Percentiles rank a stretch among this genome's conserved stretches.
Conservation (phyloP, 2,797 vertebrate genomes). For the Clarias fuscus region DNA sequence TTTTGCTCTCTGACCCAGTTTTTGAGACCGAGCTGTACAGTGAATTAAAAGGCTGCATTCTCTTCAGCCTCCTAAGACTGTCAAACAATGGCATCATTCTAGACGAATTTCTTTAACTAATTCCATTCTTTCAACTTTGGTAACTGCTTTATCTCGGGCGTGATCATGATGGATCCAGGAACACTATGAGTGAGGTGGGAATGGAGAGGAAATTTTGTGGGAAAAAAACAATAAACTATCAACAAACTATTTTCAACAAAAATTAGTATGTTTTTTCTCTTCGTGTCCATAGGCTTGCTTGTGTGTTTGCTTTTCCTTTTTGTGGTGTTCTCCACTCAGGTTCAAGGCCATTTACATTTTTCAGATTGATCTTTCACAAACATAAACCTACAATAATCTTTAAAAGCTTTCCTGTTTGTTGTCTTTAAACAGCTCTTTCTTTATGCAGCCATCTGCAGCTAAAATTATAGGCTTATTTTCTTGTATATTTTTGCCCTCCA, state of each 20-base stretch:
- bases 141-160: too few species aligned
- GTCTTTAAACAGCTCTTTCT: background rate
- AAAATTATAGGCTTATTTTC: slow-evolving; percentile 27
- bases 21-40: slow-evolving; percentile 14
- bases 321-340: background rate
- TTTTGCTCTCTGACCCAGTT: slow-evolving; percentile 15
- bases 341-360: too few species aligned
- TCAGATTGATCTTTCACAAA: too few species aligned
- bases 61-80: slow-evolving; percentile 24
- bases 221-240: too few species aligned
- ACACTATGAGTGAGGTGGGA: too few species aligned
- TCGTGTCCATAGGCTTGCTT: background rate
- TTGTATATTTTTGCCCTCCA: slow-evolving; percentile 25
- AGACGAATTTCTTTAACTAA: background rate
- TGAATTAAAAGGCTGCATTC: slow-evolving; percentile 38
- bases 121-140: background rate
- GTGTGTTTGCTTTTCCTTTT: background rate
- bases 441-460: background rate
- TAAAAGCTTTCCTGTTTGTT: background rate
- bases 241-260: too few species aligned
- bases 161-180: too few species aligned
- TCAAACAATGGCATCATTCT: slow-evolving; percentile 37
- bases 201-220: too few species aligned
- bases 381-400: background rate
- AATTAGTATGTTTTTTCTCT: background rate